Conservation (phyloP, 2,888 invertebrate species). For the Lumbricus terrestris region DNA sequence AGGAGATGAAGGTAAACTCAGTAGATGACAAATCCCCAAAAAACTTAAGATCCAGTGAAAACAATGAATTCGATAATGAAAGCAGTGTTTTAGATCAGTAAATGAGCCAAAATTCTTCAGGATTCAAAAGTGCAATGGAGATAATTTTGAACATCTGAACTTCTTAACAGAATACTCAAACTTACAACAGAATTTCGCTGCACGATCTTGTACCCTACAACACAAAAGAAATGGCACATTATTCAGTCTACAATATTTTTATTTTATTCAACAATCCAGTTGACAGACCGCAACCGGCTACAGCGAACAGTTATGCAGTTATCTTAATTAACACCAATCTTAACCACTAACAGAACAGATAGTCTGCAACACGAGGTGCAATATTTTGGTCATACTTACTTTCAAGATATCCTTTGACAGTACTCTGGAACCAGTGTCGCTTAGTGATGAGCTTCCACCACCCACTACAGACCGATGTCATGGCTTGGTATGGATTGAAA, state of each 20-base stretch:
- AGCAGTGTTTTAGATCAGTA: background rate
- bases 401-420: background rate
- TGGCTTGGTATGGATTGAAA: background rate
- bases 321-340: no score
- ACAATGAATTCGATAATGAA: background rate
- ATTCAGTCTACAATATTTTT: background rate
- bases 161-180: background rate
- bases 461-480: background rate
- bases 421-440: background rate
- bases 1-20: background rate
- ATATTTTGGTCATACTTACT: background rate
- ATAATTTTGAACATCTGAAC: background rate
- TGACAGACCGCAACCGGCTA: no score
- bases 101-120: background rate
- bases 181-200: conserved; percentile 13
- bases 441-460: background rate
- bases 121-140: background rate
- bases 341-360: no score
- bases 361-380: no score
- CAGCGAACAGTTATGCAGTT: no score
- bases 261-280: no score
- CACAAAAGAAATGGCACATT: background rate
- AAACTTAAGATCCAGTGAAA: background rate
- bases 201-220: background rate
- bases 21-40: background rate